Evolutionary conservation across 2,797 vertebrate species (phyloP).

Genomic region (Telmatherina bonti): DNA sequence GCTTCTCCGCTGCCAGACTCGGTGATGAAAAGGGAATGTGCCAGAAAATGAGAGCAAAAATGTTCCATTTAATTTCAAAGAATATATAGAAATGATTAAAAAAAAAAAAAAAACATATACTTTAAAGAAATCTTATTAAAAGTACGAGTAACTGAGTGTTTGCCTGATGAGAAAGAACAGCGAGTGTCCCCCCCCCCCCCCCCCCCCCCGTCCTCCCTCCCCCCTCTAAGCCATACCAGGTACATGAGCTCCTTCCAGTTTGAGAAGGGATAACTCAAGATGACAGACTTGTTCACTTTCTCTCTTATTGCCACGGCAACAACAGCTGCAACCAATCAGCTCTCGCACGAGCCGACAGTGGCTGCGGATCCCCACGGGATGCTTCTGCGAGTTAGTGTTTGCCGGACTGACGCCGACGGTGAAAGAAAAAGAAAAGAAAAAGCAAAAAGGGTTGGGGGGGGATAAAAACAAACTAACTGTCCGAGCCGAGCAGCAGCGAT

Average conservation of each 20-base stretch:
- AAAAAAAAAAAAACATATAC: slow-evolving; percentile 69
- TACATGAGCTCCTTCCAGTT: slow-evolving; percentile 76
- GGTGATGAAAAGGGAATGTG: slow-evolving; percentile 70
- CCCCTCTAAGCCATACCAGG: slow-evolving; percentile 91
- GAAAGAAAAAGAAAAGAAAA: slow-evolving; percentile 52
- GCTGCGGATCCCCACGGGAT: slow-evolving; percentile 67
- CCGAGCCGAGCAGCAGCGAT: slow-evolving; percentile 71
- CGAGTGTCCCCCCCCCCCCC: slow-evolving; percentile 65
- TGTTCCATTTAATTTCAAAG: slow-evolving; percentile 74
- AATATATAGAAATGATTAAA: slow-evolving; percentile 68
- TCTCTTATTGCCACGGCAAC: slow-evolving; percentile 78
- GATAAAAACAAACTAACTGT: slow-evolving; percentile 64
- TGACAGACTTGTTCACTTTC: slow-evolving; percentile 78
- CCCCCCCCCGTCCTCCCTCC: slow-evolving; percentile 32
- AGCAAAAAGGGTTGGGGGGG: too few species aligned
- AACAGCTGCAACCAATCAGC: slow-evolving; percentile 81
- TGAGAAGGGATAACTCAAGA: slow-evolving; percentile 76
- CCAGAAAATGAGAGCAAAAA: slow-evolving; percentile 68
- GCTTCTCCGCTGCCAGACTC: slow-evolving; percentile 71
- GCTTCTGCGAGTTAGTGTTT: slow-evolving; percentile 71
- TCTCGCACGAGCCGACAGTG: slow-evolving; percentile 59
- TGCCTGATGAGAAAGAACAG: slow-evolving; percentile 80
- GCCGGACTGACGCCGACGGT: slow-evolving; percentile 69
- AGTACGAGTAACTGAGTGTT: slow-evolving; percentile 68
- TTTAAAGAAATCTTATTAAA: slow-evolving; percentile 72